phyloP scores from a whole-genome alignment of 2,797 vertebrate species.

The Lepus townsendii region DNA sequence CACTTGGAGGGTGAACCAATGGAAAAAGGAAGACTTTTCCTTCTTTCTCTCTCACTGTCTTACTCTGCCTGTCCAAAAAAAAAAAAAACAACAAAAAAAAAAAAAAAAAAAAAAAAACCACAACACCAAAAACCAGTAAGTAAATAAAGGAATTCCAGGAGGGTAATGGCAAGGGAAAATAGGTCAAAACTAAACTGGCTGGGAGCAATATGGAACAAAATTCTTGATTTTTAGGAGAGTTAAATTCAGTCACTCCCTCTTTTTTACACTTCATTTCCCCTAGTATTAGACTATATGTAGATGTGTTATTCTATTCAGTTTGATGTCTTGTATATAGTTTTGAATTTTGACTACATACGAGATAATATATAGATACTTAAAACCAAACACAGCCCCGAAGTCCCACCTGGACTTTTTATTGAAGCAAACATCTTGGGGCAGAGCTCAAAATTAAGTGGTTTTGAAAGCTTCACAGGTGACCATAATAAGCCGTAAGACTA shows the following conservation, averaged over 20 bases:
- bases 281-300: not conserved
- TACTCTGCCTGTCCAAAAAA: too few species aligned
- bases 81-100: too few species aligned
- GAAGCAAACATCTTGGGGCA: constrained; percentile 1
- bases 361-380: not conserved
- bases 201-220: not conserved
- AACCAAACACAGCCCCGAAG: not conserved
- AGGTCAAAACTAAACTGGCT: not conserved
- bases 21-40: too few species aligned
- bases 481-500: not conserved
- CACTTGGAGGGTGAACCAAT: too few species aligned
- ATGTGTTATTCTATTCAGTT: not conserved
- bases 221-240: not conserved
- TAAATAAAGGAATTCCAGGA: not conserved
- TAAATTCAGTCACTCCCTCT: not conserved
- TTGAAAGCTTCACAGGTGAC: not conserved
- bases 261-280: not conserved
- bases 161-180: not conserved
- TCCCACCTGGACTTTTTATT: not conserved
- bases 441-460: not conserved
- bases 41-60: too few species aligned
- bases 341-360: not conserved
- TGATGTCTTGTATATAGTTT: constrained; percentile 40
- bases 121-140: too few species aligned
- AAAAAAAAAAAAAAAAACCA: too few species aligned